A percentile compares a stretch with the other conserved stretches of the same genome.
phyloP scores from a whole-genome alignment of 2,797 vertebrate species.

The Microchirus variegatus region DNA sequence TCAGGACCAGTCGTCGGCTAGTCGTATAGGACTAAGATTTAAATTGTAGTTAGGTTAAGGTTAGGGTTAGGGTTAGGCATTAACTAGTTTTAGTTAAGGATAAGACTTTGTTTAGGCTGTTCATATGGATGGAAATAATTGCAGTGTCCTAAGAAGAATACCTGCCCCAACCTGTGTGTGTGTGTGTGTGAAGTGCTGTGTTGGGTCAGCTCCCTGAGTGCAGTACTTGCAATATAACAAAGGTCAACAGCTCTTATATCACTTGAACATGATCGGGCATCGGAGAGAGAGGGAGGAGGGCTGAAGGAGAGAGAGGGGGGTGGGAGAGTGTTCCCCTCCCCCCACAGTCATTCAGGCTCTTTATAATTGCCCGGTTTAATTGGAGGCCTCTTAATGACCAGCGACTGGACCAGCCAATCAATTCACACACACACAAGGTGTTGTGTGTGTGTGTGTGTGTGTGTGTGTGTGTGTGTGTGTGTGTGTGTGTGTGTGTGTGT shows the following conservation, averaged over 20 bases:
- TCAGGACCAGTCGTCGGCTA: too few species aligned
- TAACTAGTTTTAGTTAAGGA: too few species aligned
- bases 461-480: slow-evolving; percentile 46
- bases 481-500: slow-evolving; percentile 48
- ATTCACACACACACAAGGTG: slow-evolving; percentile 56
- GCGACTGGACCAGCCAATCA: slow-evolving; percentile 73
- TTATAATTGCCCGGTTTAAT: slow-evolving; percentile 81
- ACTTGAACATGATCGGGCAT: slow-evolving; percentile 70
- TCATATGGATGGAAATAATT: background rate
- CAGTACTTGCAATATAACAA: slow-evolving; percentile 66
- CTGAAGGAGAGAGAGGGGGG: slow-evolving; percentile 12
- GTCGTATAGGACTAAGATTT: too few species aligned
- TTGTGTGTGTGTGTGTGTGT: slow-evolving; percentile 37
- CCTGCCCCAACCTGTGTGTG: slow-evolving; percentile 6
- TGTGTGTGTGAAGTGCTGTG: slow-evolving; percentile 38
- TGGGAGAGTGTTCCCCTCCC: slow-evolving; percentile 39
- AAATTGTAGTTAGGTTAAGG: too few species aligned
- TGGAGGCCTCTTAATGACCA: slow-evolving; percentile 78
- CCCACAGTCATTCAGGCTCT: slow-evolving; percentile 64
- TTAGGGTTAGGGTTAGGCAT: too few species aligned
- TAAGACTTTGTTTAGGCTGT: too few species aligned
- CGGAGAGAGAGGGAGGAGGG: slow-evolving; percentile 58
- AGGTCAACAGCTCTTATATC: slow-evolving; percentile 74
- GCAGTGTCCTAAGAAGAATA: too few species aligned
- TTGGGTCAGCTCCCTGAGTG: slow-evolving; percentile 65